Conservation (phyloP, 2,797 vertebrate species). For the Champsocephalus gunnari region DNA sequence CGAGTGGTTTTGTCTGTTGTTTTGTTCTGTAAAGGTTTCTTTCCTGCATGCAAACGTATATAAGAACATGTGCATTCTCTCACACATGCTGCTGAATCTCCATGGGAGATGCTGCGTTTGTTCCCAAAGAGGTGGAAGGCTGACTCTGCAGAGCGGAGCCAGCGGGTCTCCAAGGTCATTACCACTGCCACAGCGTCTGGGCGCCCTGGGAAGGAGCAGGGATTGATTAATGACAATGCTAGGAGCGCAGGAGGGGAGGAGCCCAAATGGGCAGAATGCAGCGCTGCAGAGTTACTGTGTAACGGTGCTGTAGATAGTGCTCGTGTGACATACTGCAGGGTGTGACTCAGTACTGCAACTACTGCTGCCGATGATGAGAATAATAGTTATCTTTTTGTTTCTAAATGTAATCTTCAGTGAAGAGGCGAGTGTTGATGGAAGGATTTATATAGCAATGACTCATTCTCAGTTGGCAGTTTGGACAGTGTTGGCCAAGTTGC, state of each 20-base stretch:
- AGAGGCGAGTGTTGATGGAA: not conserved
- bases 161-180: constrained; percentile 80
- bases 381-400: not conserved
- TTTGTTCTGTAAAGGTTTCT: constrained; percentile 22
- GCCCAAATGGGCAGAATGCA: constrained; percentile 48
- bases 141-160: constrained; percentile 71
- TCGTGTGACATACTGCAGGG: constrained; percentile 40
- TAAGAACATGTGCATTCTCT: constrained; percentile 22
- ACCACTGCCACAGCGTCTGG: constrained; percentile 68
- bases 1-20: constrained; percentile 23
- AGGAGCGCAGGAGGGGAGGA: constrained; percentile 50
- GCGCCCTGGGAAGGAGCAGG: constrained; percentile 71
- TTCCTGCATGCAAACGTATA: constrained; percentile 5
- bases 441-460: not conserved
- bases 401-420: not conserved
- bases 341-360: constrained; percentile 2
- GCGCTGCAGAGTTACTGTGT: constrained; percentile 48
- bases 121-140: constrained; percentile 60
- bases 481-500: not conserved
- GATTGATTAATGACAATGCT: constrained; percentile 81
- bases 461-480: not conserved
- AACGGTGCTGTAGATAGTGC: constrained; percentile 45
- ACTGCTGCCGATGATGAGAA: not conserved
- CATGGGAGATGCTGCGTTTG: constrained; percentile 52
- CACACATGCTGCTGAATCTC: constrained; percentile 24